Conservation (phyloP, 2,888 invertebrate genomes). For the Neoascia interrupta region DNA sequence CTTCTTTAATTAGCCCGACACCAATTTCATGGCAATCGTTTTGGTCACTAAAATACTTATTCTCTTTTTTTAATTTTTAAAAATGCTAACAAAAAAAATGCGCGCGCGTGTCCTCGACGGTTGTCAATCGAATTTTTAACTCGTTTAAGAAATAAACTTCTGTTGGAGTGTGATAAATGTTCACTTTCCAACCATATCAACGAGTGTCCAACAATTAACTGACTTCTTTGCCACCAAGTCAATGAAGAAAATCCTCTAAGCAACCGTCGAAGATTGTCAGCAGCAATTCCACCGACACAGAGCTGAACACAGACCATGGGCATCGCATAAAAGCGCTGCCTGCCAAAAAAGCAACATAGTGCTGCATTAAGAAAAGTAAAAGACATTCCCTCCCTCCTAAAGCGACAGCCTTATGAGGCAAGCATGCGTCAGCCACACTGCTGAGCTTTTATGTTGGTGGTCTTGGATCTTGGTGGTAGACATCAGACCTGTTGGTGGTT, state of each 20-base stretch:
- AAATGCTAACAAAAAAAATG: not conserved
- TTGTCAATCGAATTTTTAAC: too few relatives aligned
- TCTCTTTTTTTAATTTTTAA: not conserved
- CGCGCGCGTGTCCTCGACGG: constrained; percentile 26
- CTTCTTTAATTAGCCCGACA: constrained; percentile 28
- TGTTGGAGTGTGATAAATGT: constrained; percentile 38
- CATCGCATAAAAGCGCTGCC: constrained; percentile 54
- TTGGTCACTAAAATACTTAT: constrained; percentile 16
- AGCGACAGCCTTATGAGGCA: not conserved
- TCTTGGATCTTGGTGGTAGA: not conserved
- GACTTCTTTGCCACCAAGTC: constrained; percentile 62
- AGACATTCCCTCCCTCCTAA: not conserved
- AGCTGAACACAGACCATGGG: constrained; percentile 25
- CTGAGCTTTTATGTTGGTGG: constrained; percentile 34
- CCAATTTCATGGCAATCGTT: constrained; percentile 31
- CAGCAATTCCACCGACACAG: constrained; percentile 51
- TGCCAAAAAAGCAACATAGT: constrained; percentile 44
- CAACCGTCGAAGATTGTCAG: constrained; percentile 68
- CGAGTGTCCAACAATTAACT: constrained; percentile 68
- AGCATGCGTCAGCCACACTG: constrained; percentile 17
- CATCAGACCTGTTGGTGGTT: constrained; percentile 17
- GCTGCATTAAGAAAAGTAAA: constrained; percentile 13
- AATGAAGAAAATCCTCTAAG: constrained; percentile 67
- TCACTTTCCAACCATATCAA: constrained; percentile 64
- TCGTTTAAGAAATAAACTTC: constrained; percentile 10